Evolutionary conservation across 92 coral and sea anemone species (phyloP), one percentile per base, ranked within the genome.

Genomic region (Heteractis magnifica): DNA sequence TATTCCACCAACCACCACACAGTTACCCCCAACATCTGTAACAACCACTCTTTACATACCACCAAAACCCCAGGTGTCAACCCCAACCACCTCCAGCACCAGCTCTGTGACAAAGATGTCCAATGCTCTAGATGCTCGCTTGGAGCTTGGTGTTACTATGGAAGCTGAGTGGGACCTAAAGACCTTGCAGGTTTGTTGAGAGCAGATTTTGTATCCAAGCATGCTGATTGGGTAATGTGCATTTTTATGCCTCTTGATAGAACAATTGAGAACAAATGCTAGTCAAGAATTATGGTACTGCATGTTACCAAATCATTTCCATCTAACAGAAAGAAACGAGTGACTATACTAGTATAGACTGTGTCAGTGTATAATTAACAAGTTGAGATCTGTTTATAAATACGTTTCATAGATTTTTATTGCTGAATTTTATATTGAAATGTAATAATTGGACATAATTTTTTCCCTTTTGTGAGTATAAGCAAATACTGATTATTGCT

Each of bases 61-160:
- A 16, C 88, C 88, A 18, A 85, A 78, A 56, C 72, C 83, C 50
- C 81, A 23, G 76, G 21, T 1, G 10, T 48, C 76, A 65, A 77
- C 75, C 50, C 82, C 20, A 13, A 51, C 81, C 1, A 78, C 82
- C 60, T 10, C 78, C 65, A 8, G 72, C 79, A 52, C 82, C 81
- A 49, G 56, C 77, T 13, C 92, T 89, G 44, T 93, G 10, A 80
- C 90, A 4, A 95, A 96, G 77, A 85, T 87, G 50, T 96, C 99
- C 5, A 87, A 95, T 65, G 98, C 98, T 20, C 87, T 94, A 14
- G 99, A 96, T 78, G 90, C 92, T 79, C 92, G 99, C 15, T 83
- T 96, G 60, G 99, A 96, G 77, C 89, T 96, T 58, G 94, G 98
- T 49, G 90, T 94, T 21, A 98, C 95, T 77, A 96, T 96, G 99